phyloP scores from a whole-genome alignment of 2,113 vertebrate species.

The Boulengeromyrus knoepffleri region DNA sequence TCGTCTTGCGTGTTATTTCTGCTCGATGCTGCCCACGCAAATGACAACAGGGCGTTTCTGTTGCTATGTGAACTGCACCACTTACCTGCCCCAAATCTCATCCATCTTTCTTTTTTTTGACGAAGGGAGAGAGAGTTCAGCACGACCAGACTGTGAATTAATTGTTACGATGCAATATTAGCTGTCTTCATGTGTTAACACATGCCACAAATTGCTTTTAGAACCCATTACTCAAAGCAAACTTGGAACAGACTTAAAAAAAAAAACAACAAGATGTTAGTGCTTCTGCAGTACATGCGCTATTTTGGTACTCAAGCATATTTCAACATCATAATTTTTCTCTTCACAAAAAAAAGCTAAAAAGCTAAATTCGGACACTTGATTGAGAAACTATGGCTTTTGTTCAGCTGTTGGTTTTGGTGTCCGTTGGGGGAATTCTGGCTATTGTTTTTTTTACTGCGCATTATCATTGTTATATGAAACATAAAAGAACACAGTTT shows the following conservation, averaged over 20 bases:
- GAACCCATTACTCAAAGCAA: background rate
- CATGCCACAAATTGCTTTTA: background rate
- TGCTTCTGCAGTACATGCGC: background rate
- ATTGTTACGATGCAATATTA: background rate
- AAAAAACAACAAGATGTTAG: background rate
- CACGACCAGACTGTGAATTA: background rate
- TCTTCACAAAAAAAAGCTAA: background rate
- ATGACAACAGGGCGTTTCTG: background rate
- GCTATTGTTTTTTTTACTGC: background rate
- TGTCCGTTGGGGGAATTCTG: background rate
- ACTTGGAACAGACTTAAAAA: background rate
- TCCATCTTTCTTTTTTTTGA: background rate
- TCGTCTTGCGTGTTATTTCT: background rate
- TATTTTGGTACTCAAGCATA: background rate
- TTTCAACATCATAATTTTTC: background rate
- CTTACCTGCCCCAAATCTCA: background rate
- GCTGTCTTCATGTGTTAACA: background rate
- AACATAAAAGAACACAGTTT: background rate
- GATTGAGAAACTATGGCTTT: background rate
- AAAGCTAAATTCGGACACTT: background rate
- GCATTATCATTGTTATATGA: background rate
- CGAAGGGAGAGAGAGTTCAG: background rate
- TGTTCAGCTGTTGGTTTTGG: background rate
- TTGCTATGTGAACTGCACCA: background rate
- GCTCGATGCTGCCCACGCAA: background rate